Conservation (phyloP, 2,113 vertebrate genomes). For the Rafetus swinhoei region DNA sequence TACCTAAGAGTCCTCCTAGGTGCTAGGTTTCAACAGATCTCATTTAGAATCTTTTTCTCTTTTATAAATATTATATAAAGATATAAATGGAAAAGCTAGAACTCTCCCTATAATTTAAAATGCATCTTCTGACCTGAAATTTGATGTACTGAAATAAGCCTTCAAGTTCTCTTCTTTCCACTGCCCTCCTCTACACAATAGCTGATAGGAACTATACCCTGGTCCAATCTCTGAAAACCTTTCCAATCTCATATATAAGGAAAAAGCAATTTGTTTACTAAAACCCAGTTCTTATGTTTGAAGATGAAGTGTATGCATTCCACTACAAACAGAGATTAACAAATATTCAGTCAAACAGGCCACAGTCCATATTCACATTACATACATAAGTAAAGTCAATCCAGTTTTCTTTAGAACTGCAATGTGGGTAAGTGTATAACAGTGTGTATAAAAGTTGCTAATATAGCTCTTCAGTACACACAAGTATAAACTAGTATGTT, state of each 20-base stretch:
- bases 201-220: background rate
- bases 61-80: background rate
- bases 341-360: background rate
- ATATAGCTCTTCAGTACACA: background rate
- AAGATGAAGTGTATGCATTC: background rate
- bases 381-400: fast-evolving
- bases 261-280: background rate
- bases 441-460: background rate
- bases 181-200: background rate
- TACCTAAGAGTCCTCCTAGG: background rate
- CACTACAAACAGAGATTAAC: background rate
- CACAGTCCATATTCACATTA: background rate
- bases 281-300: background rate
- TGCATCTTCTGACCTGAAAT: background rate
- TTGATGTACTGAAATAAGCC: background rate
- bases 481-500: fast-evolving
- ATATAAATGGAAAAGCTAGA: background rate
- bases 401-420: background rate
- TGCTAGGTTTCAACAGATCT: background rate
- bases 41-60: background rate
- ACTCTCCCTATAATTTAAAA: background rate
- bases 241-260: background rate
- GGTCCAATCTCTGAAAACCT: background rate
- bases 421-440: background rate
- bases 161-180: background rate